Evolutionary conservation across 2,113 vertebrate genomes (phyloP).

Genomic region (Chauna torquata): DNA sequence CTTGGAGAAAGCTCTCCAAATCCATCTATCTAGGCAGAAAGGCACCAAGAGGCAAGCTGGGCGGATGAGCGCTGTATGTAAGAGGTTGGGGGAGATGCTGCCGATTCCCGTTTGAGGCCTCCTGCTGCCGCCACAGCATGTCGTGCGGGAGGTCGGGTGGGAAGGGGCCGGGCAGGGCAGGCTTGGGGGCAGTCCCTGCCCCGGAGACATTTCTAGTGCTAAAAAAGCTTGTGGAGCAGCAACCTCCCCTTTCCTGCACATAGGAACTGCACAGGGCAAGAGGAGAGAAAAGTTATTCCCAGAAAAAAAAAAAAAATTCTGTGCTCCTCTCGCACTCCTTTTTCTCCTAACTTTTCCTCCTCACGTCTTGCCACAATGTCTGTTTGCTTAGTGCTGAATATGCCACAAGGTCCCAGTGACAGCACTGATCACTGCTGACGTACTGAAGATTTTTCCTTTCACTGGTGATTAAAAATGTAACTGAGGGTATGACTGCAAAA

Average conservation of each 20-base stretch:
- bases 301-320: neutral
- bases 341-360: neutral
- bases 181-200: neutral
- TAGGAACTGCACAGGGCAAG: neutral
- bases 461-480: fast-evolving
- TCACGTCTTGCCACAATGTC: neutral
- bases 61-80: fast-evolving
- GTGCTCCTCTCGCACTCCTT: neutral
- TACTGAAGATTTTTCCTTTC: neutral
- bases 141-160: fast-evolving
- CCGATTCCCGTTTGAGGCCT: neutral
- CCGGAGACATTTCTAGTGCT: neutral
- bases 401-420: fast-evolving
- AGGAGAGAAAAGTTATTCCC: neutral
- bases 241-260: fast-evolving
- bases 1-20: neutral
- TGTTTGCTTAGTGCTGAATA: fast-evolving
- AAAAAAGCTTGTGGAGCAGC: no score
- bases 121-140: fast-evolving
- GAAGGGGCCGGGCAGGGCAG: neutral
- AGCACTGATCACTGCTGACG: neutral
- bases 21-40: neutral
- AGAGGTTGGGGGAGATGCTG: neutral
- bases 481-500: neutral
- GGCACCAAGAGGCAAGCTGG: no score